These are phyloP conservation scores for Papilio gigon DNA, from an alignment of 2,888 invertebrate genomes.

Conservation along the genomic window DNA sequence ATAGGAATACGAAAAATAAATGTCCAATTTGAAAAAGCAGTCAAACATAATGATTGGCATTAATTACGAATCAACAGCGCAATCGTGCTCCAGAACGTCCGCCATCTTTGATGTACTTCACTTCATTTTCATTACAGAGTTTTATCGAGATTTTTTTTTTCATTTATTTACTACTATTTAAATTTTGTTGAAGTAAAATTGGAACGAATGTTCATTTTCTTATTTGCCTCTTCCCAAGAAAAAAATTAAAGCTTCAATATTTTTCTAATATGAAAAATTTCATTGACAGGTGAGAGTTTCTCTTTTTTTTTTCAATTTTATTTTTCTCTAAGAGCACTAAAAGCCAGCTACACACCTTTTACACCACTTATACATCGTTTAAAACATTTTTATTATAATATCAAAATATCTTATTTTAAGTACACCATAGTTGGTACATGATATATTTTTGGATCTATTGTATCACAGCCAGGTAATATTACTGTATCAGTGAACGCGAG, in stretches of 20 bases:
- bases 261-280: no score
- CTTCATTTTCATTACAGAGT: conserved; percentile 35
- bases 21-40: conserved; percentile 18
- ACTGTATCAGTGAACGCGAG: not conserved
- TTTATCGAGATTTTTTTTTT: conserved; percentile 29
- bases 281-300: no score
- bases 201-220: conserved; percentile 4
- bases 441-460: conserved; percentile 14
- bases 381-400: no score
- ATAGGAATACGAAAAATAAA: not conserved
- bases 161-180: conserved; percentile 26
- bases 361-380: no score
- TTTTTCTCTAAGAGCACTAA: no score
- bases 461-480: not conserved
- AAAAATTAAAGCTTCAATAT: not conserved
- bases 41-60: conserved; percentile 13
- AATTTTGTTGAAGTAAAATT: conserved; percentile 12
- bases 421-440: no score
- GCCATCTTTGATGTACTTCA: conserved; percentile 37
- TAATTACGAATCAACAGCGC: conserved; percentile 23
- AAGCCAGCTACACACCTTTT: no score
- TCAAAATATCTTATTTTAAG: no score
- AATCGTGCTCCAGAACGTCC: conserved; percentile 21
- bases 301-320: no score
- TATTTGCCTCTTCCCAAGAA: not conserved